phyloP scores from a whole-genome alignment of 1,140 invertebrate species.

The Zaprionus vittiger region DNA sequence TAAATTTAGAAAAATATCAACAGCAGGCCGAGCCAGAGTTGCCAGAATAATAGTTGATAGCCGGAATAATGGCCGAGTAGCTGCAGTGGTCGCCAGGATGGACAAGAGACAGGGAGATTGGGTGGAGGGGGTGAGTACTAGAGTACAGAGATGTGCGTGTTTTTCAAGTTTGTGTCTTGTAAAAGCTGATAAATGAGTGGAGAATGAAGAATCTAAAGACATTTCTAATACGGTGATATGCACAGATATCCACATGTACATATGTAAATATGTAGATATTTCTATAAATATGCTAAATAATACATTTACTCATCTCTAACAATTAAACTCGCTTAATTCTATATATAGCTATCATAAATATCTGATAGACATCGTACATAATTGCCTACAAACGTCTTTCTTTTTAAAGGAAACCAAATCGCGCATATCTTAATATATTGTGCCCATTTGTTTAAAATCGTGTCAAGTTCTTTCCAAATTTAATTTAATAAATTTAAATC shows the following conservation, averaged over 20 bases:
- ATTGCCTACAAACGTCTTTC: too few relatives aligned
- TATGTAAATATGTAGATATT: too few relatives aligned
- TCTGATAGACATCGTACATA: neutral
- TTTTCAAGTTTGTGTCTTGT: neutral
- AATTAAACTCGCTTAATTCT: too few relatives aligned
- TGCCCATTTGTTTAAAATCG: neutral
- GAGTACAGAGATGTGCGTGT: slow-evolving; percentile 6
- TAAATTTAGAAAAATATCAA: slow-evolving; percentile 83
- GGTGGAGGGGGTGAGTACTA: neutral
- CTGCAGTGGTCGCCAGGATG: slow-evolving; percentile 26
- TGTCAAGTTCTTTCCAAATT: neutral
- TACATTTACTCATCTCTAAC: too few relatives aligned
- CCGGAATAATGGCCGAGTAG: slow-evolving; percentile 60
- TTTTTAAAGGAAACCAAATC: too few relatives aligned
- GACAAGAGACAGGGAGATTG: neutral
- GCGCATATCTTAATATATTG: too few relatives aligned
- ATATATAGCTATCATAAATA: too few relatives aligned
- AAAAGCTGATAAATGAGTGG: neutral
- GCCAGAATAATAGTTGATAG: slow-evolving; percentile 80
- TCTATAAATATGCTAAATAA: too few relatives aligned
- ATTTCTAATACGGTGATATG: too few relatives aligned
- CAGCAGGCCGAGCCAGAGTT: slow-evolving; percentile 48
- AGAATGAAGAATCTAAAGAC: too few relatives aligned
- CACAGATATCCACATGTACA: too few relatives aligned
- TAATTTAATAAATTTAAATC: too few relatives aligned